A percentile compares a stretch with the other conserved stretches of the same genome.
Evolutionary conservation across 2,888 invertebrate species (phyloP).

Genomic region (Neoaliturus tenellus): DNA sequence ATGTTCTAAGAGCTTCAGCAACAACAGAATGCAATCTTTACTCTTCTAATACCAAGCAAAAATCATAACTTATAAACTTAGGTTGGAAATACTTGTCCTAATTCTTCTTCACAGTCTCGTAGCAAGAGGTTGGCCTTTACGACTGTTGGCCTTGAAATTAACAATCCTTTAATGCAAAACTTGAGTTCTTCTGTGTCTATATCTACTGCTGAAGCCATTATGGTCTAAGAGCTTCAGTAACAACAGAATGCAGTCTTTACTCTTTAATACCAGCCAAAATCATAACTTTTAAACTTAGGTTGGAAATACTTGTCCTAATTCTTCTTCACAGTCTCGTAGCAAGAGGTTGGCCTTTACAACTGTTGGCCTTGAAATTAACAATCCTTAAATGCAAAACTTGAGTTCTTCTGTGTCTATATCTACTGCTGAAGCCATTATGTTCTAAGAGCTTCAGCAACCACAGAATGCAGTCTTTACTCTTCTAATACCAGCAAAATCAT

Average conservation of each 20-base stretch:
- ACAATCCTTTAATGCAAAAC: neutral
- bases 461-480: no score
- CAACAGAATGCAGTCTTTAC: no score
- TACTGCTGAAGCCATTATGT: neutral
- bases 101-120: neutral
- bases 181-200: neutral
- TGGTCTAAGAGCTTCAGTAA: neutral
- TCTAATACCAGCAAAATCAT: no score
- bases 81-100: no score
- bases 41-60: no score
- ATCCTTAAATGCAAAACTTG: neutral
- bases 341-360: neutral
- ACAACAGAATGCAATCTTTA: no score
- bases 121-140: neutral
- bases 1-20: neutral
- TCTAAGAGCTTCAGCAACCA: neutral
- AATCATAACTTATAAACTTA: no score
- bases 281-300: no score
- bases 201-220: neutral
- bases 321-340: neutral
- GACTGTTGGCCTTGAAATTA: constrained; percentile 15
- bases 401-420: neutral
- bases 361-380: constrained; percentile 9
- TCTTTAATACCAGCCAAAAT: no score
- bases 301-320: neutral